Base-by-base conservation (phyloP, 2,113 vertebrate species). In the Promerops cafer region DNA sequence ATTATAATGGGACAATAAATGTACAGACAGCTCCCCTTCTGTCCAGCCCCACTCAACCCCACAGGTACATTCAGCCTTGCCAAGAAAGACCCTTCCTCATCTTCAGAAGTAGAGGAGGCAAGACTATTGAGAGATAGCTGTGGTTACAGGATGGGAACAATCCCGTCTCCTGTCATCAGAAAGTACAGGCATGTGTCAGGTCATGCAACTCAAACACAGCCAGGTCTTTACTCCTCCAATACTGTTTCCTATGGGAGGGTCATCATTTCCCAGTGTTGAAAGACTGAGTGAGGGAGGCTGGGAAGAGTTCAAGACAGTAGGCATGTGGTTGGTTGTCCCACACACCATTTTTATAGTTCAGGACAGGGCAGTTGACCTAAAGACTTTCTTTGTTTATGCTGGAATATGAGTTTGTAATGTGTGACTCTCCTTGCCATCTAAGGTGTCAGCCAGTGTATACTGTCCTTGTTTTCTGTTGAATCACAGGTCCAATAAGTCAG, bases 131-230 rank as follows among this genome's bases (percentile, higher is more conserved):
- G 50, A 42, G 20, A 23, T 2, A 61, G 21, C 37, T 81, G 37
- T 21, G 28, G 3, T 50, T 61, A 23, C 52, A 52, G 13, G 37
- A n/a, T 31, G 35, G 21, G 22, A 79, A 13, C 19, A 47, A 44
- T 68, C n/a, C 47, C 23, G 10, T 40, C 13, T 75, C 21, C 42
- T 30, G 10, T 37, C 33, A 35, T 72, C 54, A 52, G 78, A 60
- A 96, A 72, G 8, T 14, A 22, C 10, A 64, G 30, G 10, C 30
- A 14, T 4, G 5, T 20, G 18, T 20, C 30, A 65, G 42, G 14
- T 24, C 6, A 4, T 4, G 5, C 0, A 0, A 59, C 28, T 35
- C 9, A 68, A 83, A 80, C 2, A 4, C 22, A 66, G 37, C 13
- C 42, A 45, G 28, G 24, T 59, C 16, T 21, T 78, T 47, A 11